Base-by-base conservation (phyloP, 2,113 vertebrate genomes). In the Orycteropus afer region DNA sequence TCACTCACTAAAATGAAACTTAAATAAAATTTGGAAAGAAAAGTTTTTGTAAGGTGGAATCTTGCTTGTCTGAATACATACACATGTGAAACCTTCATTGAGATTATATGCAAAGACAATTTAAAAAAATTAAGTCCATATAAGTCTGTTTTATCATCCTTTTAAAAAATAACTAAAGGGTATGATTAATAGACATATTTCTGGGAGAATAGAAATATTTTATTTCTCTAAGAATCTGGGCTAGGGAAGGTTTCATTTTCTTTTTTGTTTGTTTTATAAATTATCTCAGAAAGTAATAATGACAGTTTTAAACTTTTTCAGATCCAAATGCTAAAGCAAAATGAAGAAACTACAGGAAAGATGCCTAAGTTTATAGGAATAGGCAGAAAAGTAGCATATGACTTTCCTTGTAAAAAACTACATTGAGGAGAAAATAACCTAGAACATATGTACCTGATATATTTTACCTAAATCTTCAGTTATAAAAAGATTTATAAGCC, bases 321-420 rank as follows among this genome's bases (percentile, higher is more conserved):
- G 86, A 63, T 18, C 32, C 61, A 82, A 92, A 95, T 51, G 45
- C 59, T 71, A 65, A 81, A 71, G 45, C 37, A 65, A 86, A 92
- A 89, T 34, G n/a, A 82, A n/a, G 15, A 8, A 40, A 10, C 34
- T 27, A 10, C 1, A 61, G 49, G 40, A 71, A 92, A 47, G 45
- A 18, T 9, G 7, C 18, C 8, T 1, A 22, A 34, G 65, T 22
- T 27, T 37, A 37, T 34, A 4, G 15, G 20, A 51, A 47, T 2
- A 17, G 42, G 25, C n/a, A 63, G 13, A 55, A 42, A 61, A 53
- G 2, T 23, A 25, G 20, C 17, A 9, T 1, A 45, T 6, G 42
- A 63, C 29, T 23, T 22, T 32, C 57, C 12, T 7, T 42, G 47
- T n/a, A 25, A 77, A 47, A 59, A 78, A 32, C 11, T n/a, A 5